A percentile compares a stretch with the other conserved stretches of the same genome.
Conservation (phyloP, 2,113 vertebrate species). For the Aphelocoma coerulescens region DNA sequence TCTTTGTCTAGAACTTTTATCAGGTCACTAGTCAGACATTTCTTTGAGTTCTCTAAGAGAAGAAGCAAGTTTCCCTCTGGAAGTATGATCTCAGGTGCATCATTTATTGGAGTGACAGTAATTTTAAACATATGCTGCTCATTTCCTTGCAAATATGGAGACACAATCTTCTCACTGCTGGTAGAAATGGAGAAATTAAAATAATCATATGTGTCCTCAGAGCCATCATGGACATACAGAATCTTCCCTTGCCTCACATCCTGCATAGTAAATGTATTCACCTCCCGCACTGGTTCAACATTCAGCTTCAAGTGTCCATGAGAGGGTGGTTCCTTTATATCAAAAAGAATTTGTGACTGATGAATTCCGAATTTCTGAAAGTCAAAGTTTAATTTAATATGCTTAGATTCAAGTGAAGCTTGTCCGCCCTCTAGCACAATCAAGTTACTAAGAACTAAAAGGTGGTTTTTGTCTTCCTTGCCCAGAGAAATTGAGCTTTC, state of each 20-base stretch:
- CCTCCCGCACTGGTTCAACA: constrained; percentile 63
- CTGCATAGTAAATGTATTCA: constrained; percentile 82
- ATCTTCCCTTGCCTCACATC: constrained; percentile 82
- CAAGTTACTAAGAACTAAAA: constrained; percentile 81
- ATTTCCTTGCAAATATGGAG: constrained; percentile 71
- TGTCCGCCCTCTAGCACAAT: constrained; percentile 82
- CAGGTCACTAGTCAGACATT: constrained; percentile 75
- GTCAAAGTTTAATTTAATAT: constrained; percentile 82
- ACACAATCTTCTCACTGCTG: constrained; percentile 75
- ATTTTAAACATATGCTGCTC: constrained; percentile 78
- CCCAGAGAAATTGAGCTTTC: constrained; percentile 43
- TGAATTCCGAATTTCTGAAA: constrained; percentile 80
- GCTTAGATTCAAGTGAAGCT: constrained; percentile 80
- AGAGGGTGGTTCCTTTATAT: constrained; percentile 75
- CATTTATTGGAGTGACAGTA: constrained; percentile 81
- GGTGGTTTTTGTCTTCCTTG: constrained; percentile 59
- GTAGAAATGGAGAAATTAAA: constrained; percentile 84
- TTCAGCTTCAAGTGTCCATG: constrained; percentile 80
- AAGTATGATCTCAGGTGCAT: constrained; percentile 82
- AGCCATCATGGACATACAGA: constrained; percentile 86
- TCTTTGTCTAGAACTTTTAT: constrained; percentile 82
- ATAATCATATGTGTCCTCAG: constrained; percentile 79
- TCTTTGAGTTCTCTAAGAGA: constrained; percentile 85
- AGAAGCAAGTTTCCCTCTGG: constrained; percentile 83
- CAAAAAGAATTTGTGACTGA: constrained; percentile 85